phyloP scores from a whole-genome alignment of 2,113 vertebrate genomes.

The Pontoporia blainvillei region DNA sequence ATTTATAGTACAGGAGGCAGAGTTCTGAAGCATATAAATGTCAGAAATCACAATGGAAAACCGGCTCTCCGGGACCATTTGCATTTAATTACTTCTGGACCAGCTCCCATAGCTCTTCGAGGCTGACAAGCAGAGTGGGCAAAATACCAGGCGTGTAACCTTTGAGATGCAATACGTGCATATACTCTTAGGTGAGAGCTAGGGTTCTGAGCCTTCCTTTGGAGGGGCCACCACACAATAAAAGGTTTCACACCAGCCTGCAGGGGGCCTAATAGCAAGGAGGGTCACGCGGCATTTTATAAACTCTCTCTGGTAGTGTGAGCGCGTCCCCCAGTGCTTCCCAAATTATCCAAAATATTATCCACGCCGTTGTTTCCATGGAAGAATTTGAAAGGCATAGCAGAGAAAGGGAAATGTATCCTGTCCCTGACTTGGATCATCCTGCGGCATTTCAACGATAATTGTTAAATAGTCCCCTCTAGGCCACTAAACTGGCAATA shows the following conservation, averaged over 20 bases:
- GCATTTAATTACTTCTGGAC: constrained; percentile 48
- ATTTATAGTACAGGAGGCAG: constrained; percentile 6
- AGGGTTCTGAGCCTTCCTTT: constrained; percentile 17
- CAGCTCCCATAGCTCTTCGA: neutral
- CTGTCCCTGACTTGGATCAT: neutral
- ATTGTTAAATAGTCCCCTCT: neutral
- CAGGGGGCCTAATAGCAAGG: neutral
- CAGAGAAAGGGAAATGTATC: neutral
- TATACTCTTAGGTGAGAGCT: neutral
- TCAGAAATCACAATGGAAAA: constrained; percentile 24
- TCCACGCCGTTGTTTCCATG: neutral
- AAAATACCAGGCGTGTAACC: constrained; percentile 24
- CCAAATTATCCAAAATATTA: neutral
- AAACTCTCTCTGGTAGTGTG: neutral
- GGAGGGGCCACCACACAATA: neutral
- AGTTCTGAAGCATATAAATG: constrained; percentile 10
- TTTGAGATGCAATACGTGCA: neutral
- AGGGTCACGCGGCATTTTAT: neutral
- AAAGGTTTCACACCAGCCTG: constrained; percentile 2
- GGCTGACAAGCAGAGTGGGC: constrained; percentile 38
- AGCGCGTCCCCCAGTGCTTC: neutral
- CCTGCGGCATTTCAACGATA: neutral
- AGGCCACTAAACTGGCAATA: neutral
- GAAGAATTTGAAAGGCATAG: neutral
- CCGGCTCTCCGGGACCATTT: neutral